These are phyloP conservation scores for Falco concolor DNA, from an alignment of 2,797 vertebrate species.

Conservation along the genomic window DNA sequence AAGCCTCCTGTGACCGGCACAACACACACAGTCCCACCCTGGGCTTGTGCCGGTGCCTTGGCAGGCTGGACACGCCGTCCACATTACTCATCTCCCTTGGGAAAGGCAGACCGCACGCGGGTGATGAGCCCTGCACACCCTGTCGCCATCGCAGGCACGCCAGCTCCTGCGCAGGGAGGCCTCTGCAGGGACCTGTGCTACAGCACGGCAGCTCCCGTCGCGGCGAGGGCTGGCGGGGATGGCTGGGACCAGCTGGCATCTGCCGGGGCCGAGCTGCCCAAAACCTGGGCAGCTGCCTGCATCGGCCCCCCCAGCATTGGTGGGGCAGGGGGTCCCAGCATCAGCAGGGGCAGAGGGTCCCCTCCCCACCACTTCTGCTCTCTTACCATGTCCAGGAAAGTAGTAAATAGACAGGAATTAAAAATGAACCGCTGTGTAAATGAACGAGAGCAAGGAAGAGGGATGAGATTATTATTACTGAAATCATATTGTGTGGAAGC, in stretches of 20 bases:
- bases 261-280: not conserved
- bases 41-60: not conserved
- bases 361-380: not conserved
- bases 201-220: not conserved
- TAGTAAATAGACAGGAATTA: not conserved
- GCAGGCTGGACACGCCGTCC: accelerated
- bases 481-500: accelerated
- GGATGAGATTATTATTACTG: not conserved
- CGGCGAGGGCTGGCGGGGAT: too few relatives aligned
- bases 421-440: not conserved
- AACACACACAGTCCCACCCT: not conserved
- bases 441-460: not conserved
- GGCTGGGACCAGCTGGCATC: not conserved
- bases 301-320: accelerated
- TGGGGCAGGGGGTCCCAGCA: accelerated
- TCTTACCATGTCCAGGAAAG: not conserved
- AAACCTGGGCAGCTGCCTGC: not conserved
- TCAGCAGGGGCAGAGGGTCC: accelerated
- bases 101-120: not conserved
- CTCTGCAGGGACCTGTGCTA: not conserved
- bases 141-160: not conserved
- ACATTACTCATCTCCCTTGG: not conserved
- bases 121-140: accelerated
- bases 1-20: not conserved
- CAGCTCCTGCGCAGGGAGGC: not conserved